Percentiles rank a stretch among this genome's conserved stretches.
These are phyloP conservation scores for Sebastolobus altivelis DNA, from an alignment of 2,797 vertebrate species.

Conservation along the genomic window DNA sequence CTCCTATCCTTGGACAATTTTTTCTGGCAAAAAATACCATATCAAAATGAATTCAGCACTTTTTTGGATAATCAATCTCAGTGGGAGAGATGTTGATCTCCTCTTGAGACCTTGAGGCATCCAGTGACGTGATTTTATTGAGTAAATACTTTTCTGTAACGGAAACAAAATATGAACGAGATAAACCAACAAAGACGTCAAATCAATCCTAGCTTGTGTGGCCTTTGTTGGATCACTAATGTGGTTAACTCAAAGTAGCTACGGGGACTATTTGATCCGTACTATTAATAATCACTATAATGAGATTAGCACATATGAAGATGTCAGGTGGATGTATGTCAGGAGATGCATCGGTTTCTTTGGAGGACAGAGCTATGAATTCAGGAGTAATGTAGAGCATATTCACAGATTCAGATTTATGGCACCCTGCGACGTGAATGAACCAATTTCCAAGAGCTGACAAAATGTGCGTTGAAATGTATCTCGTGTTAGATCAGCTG, in stretches of 20 bases:
- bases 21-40: constrained; percentile 3
- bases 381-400: background rate
- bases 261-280: background rate
- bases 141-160: constrained; percentile 13
- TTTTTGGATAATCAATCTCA: constrained; percentile 19
- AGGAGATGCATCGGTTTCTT: background rate
- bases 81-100: constrained; percentile 11
- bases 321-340: background rate
- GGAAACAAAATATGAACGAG: constrained; percentile 9
- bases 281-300: background rate
- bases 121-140: constrained; percentile 28
- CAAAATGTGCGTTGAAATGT: constrained; percentile 29
- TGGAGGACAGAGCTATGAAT: background rate
- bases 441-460: constrained; percentile 13
- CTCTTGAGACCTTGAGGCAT: constrained; percentile 15
- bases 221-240: constrained; percentile 46
- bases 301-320: background rate
- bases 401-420: constrained; percentile 24
- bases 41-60: background rate
- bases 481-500: constrained; percentile 24
- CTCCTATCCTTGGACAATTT: background rate
- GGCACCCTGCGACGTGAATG: background rate
- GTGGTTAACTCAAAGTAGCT: background rate
- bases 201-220: constrained; percentile 34
- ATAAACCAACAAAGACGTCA: constrained; percentile 30